A percentile compares a stretch with the other conserved stretches of the same genome.
Evolutionary conservation across 2,888 invertebrate species (phyloP).

Genomic region (Eudasyphora cyanicolor): DNA sequence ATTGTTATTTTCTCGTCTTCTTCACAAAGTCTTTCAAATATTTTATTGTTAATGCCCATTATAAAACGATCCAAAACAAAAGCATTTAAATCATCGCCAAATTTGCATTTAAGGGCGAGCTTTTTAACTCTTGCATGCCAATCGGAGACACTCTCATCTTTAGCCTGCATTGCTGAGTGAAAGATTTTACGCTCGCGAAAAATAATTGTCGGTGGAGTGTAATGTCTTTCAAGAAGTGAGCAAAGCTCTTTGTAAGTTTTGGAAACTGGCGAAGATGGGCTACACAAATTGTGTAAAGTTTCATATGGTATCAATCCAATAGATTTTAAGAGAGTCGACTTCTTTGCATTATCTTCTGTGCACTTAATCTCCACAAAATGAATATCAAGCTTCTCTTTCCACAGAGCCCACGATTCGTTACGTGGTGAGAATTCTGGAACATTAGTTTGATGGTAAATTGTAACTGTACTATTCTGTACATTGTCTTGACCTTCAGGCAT

Average conservation of each 20-base stretch:
- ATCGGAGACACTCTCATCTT: conserved; percentile 36
- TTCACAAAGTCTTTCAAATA: conserved; percentile 60
- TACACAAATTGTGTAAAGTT: no score
- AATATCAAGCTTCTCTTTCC: conserved; percentile 50
- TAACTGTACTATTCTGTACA: conserved; percentile 41
- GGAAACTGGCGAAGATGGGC: conserved; percentile 12
- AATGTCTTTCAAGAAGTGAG: conserved; percentile 2
- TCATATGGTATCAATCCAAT: conserved; percentile 40
- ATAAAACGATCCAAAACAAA: conserved; percentile 54
- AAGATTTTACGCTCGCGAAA: conserved; percentile 36
- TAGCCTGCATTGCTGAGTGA: conserved; percentile 10
- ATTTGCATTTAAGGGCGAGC: conserved; percentile 54
- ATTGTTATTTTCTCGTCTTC: conserved; percentile 59
- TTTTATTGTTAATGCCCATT: conserved; percentile 43
- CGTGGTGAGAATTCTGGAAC: conserved; percentile 34
- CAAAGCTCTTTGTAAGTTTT: conserved; percentile 39
- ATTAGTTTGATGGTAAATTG: conserved; percentile 40
- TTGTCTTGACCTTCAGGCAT: neutral
- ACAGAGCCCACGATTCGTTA: conserved; percentile 36
- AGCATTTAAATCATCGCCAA: conserved; percentile 45
- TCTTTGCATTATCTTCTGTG: conserved; percentile 43
- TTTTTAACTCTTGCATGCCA: conserved; percentile 60
- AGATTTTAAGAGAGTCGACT: conserved; percentile 46
- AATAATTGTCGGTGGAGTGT: conserved; percentile 40
- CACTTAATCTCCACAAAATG: conserved; percentile 46